phyloP scores from a whole-genome alignment of 2,797 vertebrate species.

The Salmo trutta region DNA sequence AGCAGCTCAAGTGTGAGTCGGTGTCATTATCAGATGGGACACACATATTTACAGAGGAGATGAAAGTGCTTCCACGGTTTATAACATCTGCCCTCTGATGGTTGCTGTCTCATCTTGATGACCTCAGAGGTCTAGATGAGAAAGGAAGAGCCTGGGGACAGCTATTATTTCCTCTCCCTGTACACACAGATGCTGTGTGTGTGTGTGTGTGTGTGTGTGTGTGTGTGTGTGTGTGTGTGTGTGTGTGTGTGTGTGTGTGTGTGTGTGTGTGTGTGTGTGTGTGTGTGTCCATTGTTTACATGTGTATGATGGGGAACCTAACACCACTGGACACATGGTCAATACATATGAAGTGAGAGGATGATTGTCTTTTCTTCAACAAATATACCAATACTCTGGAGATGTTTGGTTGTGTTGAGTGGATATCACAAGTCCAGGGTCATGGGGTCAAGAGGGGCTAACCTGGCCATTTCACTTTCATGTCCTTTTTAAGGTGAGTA shows the following conservation, averaged over 20 bases:
- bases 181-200: slow-evolving; percentile 46
- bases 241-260: slow-evolving; percentile 42
- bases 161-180: slow-evolving; percentile 54
- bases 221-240: slow-evolving; percentile 44
- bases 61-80: slow-evolving; percentile 68
- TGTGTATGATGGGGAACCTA: too few species aligned
- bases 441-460: slow-evolving; percentile 46
- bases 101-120: slow-evolving; percentile 53
- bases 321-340: not conserved
- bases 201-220: slow-evolving; percentile 36
- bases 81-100: slow-evolving; percentile 66
- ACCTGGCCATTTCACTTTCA: slow-evolving; percentile 40
- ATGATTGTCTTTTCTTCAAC: not conserved
- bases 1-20: slow-evolving; percentile 48
- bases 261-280: slow-evolving; percentile 44
- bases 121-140: slow-evolving; percentile 52
- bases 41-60: slow-evolving; percentile 72
- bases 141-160: slow-evolving; percentile 64
- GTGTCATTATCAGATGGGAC: slow-evolving; percentile 77
- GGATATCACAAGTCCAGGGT: slow-evolving; percentile 43
- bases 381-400: slow-evolving; percentile 43
- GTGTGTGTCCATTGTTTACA: slow-evolving; percentile 11
- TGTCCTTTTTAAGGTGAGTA: slow-evolving; percentile 15
- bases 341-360: not conserved
- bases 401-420: slow-evolving; percentile 15